Base-by-base conservation (phyloP, 92 coral and sea anemone species). In the Virgularia gustaviana region DNA sequence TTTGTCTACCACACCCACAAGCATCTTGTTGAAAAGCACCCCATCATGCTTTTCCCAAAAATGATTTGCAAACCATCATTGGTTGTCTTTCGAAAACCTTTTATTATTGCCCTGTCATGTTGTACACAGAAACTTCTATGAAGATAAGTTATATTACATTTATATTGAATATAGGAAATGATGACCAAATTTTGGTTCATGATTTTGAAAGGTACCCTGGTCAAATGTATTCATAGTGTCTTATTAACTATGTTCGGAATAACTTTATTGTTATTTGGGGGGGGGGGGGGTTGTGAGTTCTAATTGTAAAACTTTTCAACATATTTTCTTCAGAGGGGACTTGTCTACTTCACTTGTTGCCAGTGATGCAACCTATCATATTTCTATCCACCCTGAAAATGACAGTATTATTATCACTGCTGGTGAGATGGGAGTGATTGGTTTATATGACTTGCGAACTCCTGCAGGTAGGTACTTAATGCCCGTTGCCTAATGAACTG, bases 171-270 rank as follows among this genome's bases (percentile, higher is more conserved):
- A 8, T 16, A 91, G 97, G 97, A 2, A 91, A 91, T 84, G 97
- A 91, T 81, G 88, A 86, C 63, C 80, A 75, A 73, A 90, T 87
- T 2, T 79, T 91, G 25, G 65, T 85, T 5, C 97, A 91, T 79
- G 92, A 91, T 71, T 58, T 84, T 31, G 72, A 71, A 73, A 91
- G 90, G 97, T 91, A 82, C n/a, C n/a, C n/a, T n/a, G 87, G 92
- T 85, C n/a, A 5, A 60, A 0, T 4, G 11, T 31, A 65, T 20
- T 15, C 9, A 42, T n/a, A 19, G 9, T 4, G 10, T 2, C 15
- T 43, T 2, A 0, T 20, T 22, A 66, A 30, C 10, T 22, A 23
- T 27, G 22, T 60, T n/a, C n/a, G n/a, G n/a, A n/a, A n/a, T n/a
- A n/a, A n/a, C n/a, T n/a, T n/a, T n/a, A n/a, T n/a, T n/a, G n/a